A percentile compares a stretch with the other conserved stretches of the same genome.
phyloP scores from a whole-genome alignment of 1,140 invertebrate genomes.

The Uloborus diversus region DNA sequence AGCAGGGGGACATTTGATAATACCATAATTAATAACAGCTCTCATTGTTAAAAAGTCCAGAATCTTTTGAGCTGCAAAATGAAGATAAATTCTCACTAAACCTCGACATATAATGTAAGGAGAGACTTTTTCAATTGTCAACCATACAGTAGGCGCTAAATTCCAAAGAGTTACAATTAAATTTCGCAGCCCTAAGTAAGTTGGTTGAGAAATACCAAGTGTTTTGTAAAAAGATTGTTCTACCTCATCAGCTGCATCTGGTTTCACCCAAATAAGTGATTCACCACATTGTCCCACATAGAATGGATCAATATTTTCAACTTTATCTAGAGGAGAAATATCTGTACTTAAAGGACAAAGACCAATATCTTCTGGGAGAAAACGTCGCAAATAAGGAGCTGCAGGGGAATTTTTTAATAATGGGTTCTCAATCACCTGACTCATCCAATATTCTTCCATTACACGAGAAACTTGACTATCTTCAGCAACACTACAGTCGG shows the following conservation, averaged over 20 bases:
- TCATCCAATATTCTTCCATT: constrained; percentile 60
- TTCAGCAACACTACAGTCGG: constrained; percentile 21
- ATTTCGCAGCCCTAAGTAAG: constrained; percentile 68
- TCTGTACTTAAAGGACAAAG: constrained; percentile 66
- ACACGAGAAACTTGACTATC: constrained; percentile 4
- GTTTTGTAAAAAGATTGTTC: constrained; percentile 65
- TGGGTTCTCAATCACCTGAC: constrained; percentile 60
- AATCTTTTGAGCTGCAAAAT: constrained; percentile 63
- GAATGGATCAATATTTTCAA: constrained; percentile 60
- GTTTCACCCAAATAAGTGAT: constrained; percentile 64
- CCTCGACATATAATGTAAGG: constrained; percentile 67
- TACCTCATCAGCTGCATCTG: constrained; percentile 66
- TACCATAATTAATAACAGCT: constrained; percentile 67
- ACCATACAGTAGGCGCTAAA: constrained; percentile 67
- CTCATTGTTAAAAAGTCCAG: constrained; percentile 65
- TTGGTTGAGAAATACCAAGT: constrained; percentile 59
- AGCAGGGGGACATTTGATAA: constrained; percentile 61
- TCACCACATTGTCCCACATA: constrained; percentile 61
- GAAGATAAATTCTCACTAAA: constrained; percentile 64
- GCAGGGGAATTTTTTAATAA: constrained; percentile 66
- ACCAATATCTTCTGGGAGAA: constrained; percentile 67
- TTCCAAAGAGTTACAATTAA: constrained; percentile 67
- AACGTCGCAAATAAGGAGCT: constrained; percentile 64
- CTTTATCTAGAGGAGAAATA: constrained; percentile 42
- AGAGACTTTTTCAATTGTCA: constrained; percentile 64